Percentiles rank a stretch among this genome's conserved stretches.
These are phyloP conservation scores for Halichoerus grypus DNA, from an alignment of 2,113 vertebrate species.

Conservation along the genomic window DNA sequence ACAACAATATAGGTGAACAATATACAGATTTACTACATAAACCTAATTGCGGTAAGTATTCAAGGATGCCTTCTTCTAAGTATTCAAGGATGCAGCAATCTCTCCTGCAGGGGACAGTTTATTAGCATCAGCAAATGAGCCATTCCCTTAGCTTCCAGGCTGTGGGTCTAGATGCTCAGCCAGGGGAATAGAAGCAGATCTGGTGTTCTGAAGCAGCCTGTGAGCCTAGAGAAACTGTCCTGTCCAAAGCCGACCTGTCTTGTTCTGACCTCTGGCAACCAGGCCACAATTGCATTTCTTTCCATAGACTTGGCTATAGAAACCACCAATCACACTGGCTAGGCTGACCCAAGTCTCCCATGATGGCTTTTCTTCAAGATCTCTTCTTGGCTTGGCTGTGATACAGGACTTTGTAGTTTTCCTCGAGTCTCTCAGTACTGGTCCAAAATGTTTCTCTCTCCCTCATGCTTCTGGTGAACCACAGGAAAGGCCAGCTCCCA, in stretches of 20 bases:
- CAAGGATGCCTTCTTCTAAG: background rate
- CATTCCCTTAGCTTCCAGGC: background rate
- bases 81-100: background rate
- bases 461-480: background rate
- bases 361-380: background rate
- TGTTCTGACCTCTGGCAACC: background rate
- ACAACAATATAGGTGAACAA: background rate
- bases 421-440: background rate
- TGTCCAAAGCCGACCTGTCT: background rate
- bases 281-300: background rate
- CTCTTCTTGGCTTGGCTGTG: background rate
- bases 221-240: background rate
- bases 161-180: background rate
- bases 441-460: slow-evolving; percentile 34
- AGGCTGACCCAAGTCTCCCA: background rate
- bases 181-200: background rate
- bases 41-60: background rate
- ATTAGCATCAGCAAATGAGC: background rate
- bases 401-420: background rate
- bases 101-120: background rate
- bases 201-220: background rate
- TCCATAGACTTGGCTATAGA: background rate
- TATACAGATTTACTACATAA: background rate
- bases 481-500: slow-evolving; percentile 27
- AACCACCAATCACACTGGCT: background rate